Evolutionary conservation across 1,140 invertebrate genomes (phyloP).

Genomic region (Stegodyphus dumicola): DNA sequence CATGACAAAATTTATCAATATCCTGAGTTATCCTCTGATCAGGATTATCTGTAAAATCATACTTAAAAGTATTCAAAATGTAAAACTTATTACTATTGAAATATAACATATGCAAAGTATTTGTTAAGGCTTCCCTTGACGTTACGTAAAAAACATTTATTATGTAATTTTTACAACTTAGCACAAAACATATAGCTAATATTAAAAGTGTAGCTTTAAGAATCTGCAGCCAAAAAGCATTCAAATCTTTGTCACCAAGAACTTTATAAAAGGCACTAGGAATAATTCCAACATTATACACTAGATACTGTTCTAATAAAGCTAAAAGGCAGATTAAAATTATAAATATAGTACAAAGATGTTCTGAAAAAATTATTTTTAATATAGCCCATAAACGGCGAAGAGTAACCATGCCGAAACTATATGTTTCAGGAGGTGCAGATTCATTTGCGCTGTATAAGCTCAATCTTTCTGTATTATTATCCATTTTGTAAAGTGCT

Average conservation of each 20-base stretch:
- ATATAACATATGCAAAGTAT: conserved; percentile 70
- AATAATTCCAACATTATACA: conserved; percentile 72
- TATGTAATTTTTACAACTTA: conserved; percentile 68
- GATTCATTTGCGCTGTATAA: conserved; percentile 6
- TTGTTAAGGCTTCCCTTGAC: conserved; percentile 70
- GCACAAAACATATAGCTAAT: conserved; percentile 70
- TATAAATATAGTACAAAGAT: conserved; percentile 17
- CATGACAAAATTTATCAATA: conserved; percentile 71
- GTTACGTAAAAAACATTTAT: conserved; percentile 69
- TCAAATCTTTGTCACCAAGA: conserved; percentile 70
- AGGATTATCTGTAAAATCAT: conserved; percentile 71
- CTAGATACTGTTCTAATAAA: conserved; percentile 70
- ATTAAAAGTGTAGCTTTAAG: conserved; percentile 69
- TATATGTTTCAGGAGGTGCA: neutral
- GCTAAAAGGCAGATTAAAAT: conserved; percentile 44
- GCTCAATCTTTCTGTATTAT: conserved; percentile 9
- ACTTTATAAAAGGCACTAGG: conserved; percentile 72
- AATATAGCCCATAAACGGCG: conserved; percentile 34
- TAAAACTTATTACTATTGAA: conserved; percentile 67
- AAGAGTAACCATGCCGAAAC: conserved; percentile 37
- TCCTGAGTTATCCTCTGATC: conserved; percentile 75
- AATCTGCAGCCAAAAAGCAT: conserved; percentile 68
- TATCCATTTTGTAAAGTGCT: conserved; percentile 14
- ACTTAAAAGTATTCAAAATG: conserved; percentile 26
- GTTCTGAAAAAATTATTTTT: conserved; percentile 33